Evolutionary conservation across 2,888 invertebrate genomes (phyloP), one percentile per base, ranked within the genome.

Genomic region (Tenthredo livida): DNA sequence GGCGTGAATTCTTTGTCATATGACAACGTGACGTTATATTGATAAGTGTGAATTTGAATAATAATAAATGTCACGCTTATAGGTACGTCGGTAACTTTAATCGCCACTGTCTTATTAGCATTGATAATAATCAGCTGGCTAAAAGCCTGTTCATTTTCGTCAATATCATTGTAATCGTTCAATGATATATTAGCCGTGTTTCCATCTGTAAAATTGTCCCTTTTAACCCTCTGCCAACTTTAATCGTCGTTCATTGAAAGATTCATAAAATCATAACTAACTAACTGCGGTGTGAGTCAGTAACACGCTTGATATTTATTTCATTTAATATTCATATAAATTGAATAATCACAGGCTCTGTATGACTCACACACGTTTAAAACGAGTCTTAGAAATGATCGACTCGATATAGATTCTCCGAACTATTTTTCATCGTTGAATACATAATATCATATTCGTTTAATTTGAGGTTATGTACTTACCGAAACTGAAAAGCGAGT

Each of bases 31-130:
- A 96, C 90, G 91, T 95, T 95, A 85, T 94, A 91, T 17, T 94
- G 88, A 87, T 95, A 95, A 77, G 95, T 94, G 90, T 97, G 97
- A 5, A 94, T 94, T 95, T 97, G 96, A 65, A 96, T 92, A 85
- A 96, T 91, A 25, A 96, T 93, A 89, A 95, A 97, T 1, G 94
- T 93, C 50, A 95, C 91, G 85, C 92, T 91, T 0, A 91, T 87
- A 15, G 94, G 94, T 1, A 95, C 92, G 89, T 95, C 90, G 0
- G 86, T 89, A 50, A 96, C 92, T 86, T 93, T 90, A 1, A 95
- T 90, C 87, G 92, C 88, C 61, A 94, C 88, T 15, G 86, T 88
- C n/a, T 89, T 90, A 25, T 88, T 88, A 6, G 89, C 84, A 43
- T 84, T 87, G 84, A 91, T 88, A 72, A 83, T 89, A 84, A 88